Conservation (phyloP, 37 sponge, comb jelly and placozoan genomes). For the Chondrilla cf. caribensis region DNA sequence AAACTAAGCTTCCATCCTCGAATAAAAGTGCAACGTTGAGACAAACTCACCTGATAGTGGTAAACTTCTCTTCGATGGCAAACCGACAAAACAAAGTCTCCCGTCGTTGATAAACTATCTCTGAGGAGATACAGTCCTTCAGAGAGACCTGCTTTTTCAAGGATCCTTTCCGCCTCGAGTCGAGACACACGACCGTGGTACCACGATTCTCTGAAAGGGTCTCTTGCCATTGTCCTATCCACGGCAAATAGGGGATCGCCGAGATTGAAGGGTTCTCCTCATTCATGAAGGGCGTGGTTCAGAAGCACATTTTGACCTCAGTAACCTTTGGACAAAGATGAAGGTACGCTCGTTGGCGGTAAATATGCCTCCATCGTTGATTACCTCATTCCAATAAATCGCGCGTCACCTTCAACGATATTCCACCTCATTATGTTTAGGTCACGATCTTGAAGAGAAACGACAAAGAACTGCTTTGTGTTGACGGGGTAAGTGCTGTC, state of each 20-base stretch:
- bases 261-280: too few relatives aligned
- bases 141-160: slow-evolving; percentile 32
- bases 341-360: neutral
- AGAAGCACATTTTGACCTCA: too few relatives aligned
- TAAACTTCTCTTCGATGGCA: slow-evolving; percentile 45
- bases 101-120: slow-evolving; percentile 77
- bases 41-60: slow-evolving; percentile 51
- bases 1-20: too few relatives aligned
- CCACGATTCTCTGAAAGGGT: slow-evolving; percentile 68
- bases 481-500: neutral
- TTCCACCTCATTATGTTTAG: too few relatives aligned
- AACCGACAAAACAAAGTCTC: slow-evolving; percentile 85
- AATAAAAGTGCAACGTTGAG: too few relatives aligned
- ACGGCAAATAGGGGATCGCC: too few relatives aligned
- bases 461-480: neutral
- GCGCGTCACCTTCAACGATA: too few relatives aligned
- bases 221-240: slow-evolving; percentile 29
- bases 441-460: neutral
- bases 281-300: too few relatives aligned
- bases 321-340: neutral
- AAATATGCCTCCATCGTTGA: too few relatives aligned
- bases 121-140: slow-evolving; percentile 77
- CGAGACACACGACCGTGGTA: slow-evolving; percentile 82
- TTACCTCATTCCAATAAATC: too few relatives aligned
- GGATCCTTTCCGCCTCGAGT: slow-evolving; percentile 71